phyloP scores from a whole-genome alignment of 2,113 vertebrate genomes.

The Pseudorectes ferrugineus region DNA sequence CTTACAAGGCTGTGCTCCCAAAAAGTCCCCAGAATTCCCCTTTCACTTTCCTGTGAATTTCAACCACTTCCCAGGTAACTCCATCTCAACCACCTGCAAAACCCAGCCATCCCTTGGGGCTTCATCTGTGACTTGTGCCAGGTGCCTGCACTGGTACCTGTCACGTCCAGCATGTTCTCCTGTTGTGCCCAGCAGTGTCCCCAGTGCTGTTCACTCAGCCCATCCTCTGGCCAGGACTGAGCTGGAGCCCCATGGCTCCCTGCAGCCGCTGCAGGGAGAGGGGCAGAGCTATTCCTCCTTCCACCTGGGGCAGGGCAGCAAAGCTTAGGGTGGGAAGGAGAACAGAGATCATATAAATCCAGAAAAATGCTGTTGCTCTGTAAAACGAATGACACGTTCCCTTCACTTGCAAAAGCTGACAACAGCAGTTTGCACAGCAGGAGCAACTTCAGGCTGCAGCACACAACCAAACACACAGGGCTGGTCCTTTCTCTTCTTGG shows the following conservation, averaged over 20 bases:
- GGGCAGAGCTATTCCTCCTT: background rate
- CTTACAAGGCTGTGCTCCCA: background rate
- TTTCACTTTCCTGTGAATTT: background rate
- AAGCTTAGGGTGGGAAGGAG: background rate
- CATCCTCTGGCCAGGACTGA: accelerated
- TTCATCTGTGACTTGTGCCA: background rate
- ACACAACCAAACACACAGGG: background rate
- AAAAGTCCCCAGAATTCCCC: background rate
- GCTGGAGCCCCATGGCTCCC: background rate
- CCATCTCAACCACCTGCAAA: background rate
- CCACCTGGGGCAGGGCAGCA: background rate
- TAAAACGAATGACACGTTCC: background rate
- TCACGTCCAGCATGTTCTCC: accelerated
- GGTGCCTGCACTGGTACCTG: background rate
- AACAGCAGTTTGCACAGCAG: background rate
- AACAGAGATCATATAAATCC: background rate
- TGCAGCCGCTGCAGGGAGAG: background rate
- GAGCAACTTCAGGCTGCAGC: background rate
- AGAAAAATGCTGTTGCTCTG: background rate
- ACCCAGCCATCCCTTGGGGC: background rate
- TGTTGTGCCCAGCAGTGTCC: background rate
- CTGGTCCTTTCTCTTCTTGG: background rate
- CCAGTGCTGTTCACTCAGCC: background rate
- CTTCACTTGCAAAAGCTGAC: background rate
- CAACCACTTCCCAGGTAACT: background rate